Conservation (phyloP, 2,113 vertebrate genomes). For the Gopherus flavomarginatus region DNA sequence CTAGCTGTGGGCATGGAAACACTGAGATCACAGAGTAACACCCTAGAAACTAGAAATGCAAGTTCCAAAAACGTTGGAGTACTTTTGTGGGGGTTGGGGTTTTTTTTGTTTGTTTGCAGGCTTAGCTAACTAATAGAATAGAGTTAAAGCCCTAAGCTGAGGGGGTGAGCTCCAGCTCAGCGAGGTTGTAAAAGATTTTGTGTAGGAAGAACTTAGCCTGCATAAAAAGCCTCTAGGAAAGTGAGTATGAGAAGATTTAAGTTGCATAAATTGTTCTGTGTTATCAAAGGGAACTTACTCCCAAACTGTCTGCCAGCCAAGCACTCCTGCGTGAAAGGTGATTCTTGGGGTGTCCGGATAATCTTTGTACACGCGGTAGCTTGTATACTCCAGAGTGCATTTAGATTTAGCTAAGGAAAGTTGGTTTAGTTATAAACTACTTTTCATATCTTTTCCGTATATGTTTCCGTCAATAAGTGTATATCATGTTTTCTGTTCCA, state of each 20-base stretch:
- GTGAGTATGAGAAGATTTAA: not conserved
- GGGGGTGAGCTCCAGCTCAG: not conserved
- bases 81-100: no score
- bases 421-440: not conserved
- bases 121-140: not conserved
- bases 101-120: not conserved
- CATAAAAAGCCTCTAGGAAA: not conserved
- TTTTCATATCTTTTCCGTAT: not conserved
- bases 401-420: not conserved
- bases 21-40: not conserved
- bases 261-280: not conserved
- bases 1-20: not conserved
- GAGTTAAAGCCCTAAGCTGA: not conserved
- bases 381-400: not conserved
- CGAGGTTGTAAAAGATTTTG: not conserved
- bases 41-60: not conserved
- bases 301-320: not conserved
- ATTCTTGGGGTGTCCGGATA: not conserved
- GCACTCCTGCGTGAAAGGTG: not conserved
- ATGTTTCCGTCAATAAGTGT: not conserved
- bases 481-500: not conserved
- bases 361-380: not conserved
- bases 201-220: not conserved
- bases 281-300: not conserved
- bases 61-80: no score